Evolutionary conservation across 2,113 vertebrate genomes (phyloP), one percentile per base, ranked within the genome.

Genomic region (Psittacus erithacus): DNA sequence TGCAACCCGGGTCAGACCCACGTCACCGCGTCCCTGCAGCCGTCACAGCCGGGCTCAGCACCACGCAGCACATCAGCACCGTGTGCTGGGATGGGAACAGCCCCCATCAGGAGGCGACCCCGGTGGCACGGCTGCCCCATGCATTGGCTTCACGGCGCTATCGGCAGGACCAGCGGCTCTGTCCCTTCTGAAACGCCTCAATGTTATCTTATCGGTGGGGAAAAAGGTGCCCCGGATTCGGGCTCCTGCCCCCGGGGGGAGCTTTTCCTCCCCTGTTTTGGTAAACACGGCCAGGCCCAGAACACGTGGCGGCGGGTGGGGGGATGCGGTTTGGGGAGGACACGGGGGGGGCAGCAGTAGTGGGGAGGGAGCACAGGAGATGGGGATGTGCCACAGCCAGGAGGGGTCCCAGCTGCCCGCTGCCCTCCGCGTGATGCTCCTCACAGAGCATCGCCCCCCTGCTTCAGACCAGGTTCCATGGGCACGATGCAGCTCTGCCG

Each of bases 181-280:
- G 74, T 63, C 97, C 88, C 80, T 55, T 94, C 85, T 44, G 71
- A 85, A 96, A 91, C 0, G 1, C 50, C 69, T 96, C 95, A 93
- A 96, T 95, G 97, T 96, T 97, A 96, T 97, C 97, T 97, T 97
- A 96, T 97, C 96, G 0, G 39, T 10, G 82, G 59, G 65, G 86
- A 90, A 77, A 92, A 84, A 8, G 60, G 35, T 93, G 80, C 94
- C 91, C 79, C 20, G 8, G 67, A 86, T 46, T 67, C 25, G 46
- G 49, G 70, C 13, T 70, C 53, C 82, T 17, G 29, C 38, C 4
- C 62, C 59, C 8, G 6, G 11, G 74, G 65, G 62, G 69, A 92
- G 79, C 17, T 88, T 74, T 84, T 28, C 49, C 49, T 2, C 73
- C 86, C 31, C 65, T 65, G n/a, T 90, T 86, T 97, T 94, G 87